These are phyloP conservation scores for Steinernema khuongi DNA, from an alignment of 1,140 invertebrate genomes.

Conservation along the genomic window DNA sequence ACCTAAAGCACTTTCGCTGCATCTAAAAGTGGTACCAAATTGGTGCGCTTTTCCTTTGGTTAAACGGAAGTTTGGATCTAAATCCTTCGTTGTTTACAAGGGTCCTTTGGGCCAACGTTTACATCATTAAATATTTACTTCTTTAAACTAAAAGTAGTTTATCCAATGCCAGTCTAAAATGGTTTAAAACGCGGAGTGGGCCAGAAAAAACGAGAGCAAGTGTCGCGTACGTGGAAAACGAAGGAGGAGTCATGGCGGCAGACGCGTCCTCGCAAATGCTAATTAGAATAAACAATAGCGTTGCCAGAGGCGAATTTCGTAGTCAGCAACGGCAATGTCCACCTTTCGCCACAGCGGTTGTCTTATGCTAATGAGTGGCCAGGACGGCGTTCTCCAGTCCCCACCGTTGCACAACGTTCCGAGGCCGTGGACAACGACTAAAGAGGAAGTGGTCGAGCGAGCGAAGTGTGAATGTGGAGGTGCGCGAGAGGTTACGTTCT, in stretches of 20 bases:
- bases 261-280: background rate
- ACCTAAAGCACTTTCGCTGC: too few relatives aligned
- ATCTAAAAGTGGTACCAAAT: too few relatives aligned
- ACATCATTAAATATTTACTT: too few relatives aligned
- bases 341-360: background rate
- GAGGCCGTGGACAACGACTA: background rate
- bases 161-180: too few relatives aligned
- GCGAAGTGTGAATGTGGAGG: background rate
- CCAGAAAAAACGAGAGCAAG: background rate
- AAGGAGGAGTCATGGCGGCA: background rate
- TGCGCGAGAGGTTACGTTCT: slow-evolving; percentile 2
- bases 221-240: background rate
- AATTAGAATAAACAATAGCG: background rate
- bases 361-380: background rate
- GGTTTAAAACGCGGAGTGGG: background rate
- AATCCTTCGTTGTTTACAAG: too few relatives aligned
- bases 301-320: background rate
- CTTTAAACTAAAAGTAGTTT: too few relatives aligned
- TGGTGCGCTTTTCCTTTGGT: too few relatives aligned
- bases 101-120: too few relatives aligned
- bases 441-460: too few relatives aligned
- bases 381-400: too few relatives aligned
- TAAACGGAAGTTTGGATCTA: too few relatives aligned
- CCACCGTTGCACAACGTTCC: background rate
- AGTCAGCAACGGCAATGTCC: background rate